A percentile compares a stretch with the other conserved stretches of the same genome.
Conservation (phyloP, 2,888 invertebrate species). For the Drosophila kokeensis region DNA sequence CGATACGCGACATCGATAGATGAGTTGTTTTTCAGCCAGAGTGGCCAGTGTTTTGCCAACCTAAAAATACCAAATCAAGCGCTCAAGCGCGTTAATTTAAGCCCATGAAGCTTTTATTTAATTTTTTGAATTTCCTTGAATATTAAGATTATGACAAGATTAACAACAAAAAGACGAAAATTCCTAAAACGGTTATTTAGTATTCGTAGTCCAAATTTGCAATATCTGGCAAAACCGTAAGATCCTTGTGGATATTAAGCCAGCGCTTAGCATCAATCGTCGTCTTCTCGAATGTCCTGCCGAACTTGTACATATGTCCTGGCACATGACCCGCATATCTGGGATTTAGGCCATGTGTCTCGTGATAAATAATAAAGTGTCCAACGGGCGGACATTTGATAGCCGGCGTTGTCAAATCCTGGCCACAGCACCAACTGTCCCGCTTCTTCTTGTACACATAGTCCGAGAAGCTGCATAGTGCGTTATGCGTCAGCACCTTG, state of each 20-base stretch:
- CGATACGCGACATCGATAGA: conserved; percentile 44
- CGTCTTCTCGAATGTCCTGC: conserved; percentile 91
- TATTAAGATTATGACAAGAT: not conserved
- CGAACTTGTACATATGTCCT: conserved; percentile 90
- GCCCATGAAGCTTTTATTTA: not conserved
- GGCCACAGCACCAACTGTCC: conserved; percentile 88
- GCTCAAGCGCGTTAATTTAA: conserved; percentile 16
- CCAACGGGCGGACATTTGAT: conserved; percentile 70
- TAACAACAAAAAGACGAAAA: not conserved
- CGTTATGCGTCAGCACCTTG: conserved; percentile 89
- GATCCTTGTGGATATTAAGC: conserved; percentile 86
- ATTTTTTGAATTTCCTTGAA: not conserved
- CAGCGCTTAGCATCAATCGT: conserved; percentile 91
- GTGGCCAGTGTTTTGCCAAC: not conserved
- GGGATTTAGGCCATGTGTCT: conserved; percentile 90
- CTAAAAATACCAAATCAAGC: not conserved
- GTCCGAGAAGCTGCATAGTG: conserved; percentile 90
- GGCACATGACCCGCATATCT: conserved; percentile 93
- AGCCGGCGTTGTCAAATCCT: conserved; percentile 74
- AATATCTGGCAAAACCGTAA: conserved; percentile 66
- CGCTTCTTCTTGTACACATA: conserved; percentile 90
- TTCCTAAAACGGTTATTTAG: conserved; percentile 10
- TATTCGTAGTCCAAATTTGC: conserved; percentile 62
- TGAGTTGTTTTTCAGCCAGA: not conserved
- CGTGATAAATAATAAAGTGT: conserved; percentile 89